Evolutionary conservation across 2,888 invertebrate species (phyloP), one percentile per base, ranked within the genome.

Genomic region (Netelia melanura): DNA sequence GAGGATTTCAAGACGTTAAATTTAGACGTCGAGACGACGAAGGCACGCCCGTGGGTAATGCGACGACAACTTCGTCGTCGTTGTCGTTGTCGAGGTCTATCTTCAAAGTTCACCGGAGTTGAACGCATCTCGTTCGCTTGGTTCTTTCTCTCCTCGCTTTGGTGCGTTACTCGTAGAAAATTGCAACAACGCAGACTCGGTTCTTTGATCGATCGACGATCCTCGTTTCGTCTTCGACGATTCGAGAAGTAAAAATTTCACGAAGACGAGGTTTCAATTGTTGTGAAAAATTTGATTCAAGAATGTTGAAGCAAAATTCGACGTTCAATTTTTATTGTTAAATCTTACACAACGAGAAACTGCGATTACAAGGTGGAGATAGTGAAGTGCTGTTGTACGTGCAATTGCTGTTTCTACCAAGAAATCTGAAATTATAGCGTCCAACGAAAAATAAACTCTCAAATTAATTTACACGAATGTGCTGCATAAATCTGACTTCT

Each of bases 1-100:
- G 86, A 87, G 87, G 89, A 92, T 92, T 91, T 90, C 84, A 84
- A 88, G 88, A 86, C 87, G 91, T 90, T 92, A 92, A 92, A 91
- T 92, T 92, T 93, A 93, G 93, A 91, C 88, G 90, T 85, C 83
- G 44, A 85, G 86, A 88, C 81, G 85, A 79, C 79, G 88, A 83
- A 87, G 86, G 85, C 89, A 82, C 86, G 87, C 87, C 87, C 85
- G 81, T 86, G 87, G 52, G 75, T 74, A 23, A 67, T 75, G 75
- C 80, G 72, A 64, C 74, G 44, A 79, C 82, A 64, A 56, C 64
- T 76, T 84, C 81, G 75, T 74, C 14, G 48, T 48, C 65, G 64
- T 65, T 30, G 71, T 58, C 43, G 82, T 70, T 75, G 44, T 74
- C 76, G 70, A 56, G 81, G 54, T 77, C 11, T 64, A 71, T 84